phyloP scores from a whole-genome alignment of 2,797 vertebrate genomes.

The Anolis apletophallus region DNA sequence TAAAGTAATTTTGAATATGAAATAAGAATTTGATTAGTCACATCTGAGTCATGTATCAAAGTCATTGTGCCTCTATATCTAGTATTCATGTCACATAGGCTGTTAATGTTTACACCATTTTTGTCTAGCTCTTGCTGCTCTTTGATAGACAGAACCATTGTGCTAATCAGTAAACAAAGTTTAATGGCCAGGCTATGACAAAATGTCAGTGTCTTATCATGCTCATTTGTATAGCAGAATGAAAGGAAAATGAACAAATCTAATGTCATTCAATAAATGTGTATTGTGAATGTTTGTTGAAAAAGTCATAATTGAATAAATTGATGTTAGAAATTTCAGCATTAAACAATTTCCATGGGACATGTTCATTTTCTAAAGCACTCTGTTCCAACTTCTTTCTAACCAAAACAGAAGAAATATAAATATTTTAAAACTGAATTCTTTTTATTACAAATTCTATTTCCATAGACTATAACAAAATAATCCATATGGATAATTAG shows the following conservation, averaged over 20 bases:
- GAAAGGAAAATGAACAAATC: background rate
- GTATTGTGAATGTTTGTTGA: background rate
- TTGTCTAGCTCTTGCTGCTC: background rate
- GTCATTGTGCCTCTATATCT: background rate
- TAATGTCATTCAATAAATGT: background rate
- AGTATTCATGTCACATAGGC: background rate
- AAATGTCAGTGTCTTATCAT: constrained; percentile 24
- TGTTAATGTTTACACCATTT: constrained; percentile 14
- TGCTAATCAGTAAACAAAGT: constrained; percentile 12
- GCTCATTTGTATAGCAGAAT: background rate
- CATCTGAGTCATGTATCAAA: background rate
- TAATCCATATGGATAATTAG: background rate
- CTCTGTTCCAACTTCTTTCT: background rate
- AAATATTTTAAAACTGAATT: background rate
- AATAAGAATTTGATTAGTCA: constrained; percentile 3
- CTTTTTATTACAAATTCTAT: background rate
- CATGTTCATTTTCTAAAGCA: background rate
- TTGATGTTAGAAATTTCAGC: background rate
- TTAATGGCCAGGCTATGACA: background rate
- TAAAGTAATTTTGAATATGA: background rate
- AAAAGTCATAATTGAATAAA: constrained; percentile 13
- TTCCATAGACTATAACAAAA: background rate
- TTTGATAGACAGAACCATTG: constrained; percentile 18
- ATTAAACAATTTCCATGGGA: background rate
- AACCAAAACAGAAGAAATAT: background rate